These are phyloP conservation scores for Denticeps clupeoides DNA, from an alignment of 2,797 vertebrate species.

Conservation along the genomic window DNA sequence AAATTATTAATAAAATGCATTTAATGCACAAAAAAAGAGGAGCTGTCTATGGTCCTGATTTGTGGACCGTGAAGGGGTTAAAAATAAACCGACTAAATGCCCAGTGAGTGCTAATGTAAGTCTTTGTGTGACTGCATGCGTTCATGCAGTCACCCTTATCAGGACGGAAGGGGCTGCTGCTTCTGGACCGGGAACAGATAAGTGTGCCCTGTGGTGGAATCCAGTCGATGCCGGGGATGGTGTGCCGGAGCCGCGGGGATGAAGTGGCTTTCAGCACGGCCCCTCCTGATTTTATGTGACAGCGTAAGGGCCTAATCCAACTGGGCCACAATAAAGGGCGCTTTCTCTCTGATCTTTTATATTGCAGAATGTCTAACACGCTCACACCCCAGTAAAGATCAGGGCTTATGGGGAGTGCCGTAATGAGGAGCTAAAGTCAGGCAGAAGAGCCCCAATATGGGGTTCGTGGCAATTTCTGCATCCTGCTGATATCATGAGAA, in stretches of 20 bases:
- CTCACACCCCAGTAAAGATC: no score
- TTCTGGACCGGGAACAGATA: neutral
- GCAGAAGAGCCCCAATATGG: no score
- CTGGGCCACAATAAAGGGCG: constrained; percentile 45
- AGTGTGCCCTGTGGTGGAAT: neutral
- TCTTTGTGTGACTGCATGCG: no score
- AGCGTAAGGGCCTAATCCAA: constrained; percentile 50
- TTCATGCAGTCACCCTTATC: no score
- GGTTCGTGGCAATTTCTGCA: constrained; percentile 2
- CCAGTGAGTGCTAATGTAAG: no score
- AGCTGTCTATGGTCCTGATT: no score
- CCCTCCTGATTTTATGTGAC: constrained; percentile 51
- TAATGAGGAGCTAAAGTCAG: constrained; percentile 27
- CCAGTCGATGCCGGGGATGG: constrained; percentile 33
- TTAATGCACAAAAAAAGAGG: no score
- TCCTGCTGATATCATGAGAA: neutral
- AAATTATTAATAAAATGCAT: no score
- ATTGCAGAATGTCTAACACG: constrained; percentile 42
- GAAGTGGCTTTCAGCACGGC: no score
- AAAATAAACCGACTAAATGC: no score
- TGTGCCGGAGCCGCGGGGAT: constrained; percentile 35
- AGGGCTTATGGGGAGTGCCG: constrained; percentile 41
- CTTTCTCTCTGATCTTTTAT: constrained; percentile 50
- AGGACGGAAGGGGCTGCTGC: no score
- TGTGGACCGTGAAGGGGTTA: no score